Conservation (phyloP, 2,113 vertebrate species). For the Leuciscus idus region DNA sequence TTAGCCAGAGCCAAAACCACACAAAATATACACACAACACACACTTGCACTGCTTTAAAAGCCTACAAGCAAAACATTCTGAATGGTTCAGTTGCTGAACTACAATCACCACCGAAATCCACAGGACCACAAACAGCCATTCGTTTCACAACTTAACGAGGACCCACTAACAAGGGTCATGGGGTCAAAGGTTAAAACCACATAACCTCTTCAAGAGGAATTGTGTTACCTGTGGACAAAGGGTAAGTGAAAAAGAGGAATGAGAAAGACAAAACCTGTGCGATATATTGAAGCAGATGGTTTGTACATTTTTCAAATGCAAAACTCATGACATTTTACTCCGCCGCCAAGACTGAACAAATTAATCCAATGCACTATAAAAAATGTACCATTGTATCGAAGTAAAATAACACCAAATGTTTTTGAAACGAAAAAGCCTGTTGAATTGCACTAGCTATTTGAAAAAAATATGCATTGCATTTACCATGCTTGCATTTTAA, state of each 20-base stretch:
- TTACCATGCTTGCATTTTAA: no score
- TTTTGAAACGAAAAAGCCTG: no score
- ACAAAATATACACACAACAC: slow-evolving; percentile 55
- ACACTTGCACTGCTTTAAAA: slow-evolving; percentile 17
- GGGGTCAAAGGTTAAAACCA: slow-evolving; percentile 75
- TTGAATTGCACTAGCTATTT: no score
- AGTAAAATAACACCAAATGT: no score
- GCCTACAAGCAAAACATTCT: slow-evolving; percentile 30
- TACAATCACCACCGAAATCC: slow-evolving; percentile 17
- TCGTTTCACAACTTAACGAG: slow-evolving; percentile 64
- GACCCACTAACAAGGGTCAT: slow-evolving; percentile 70
- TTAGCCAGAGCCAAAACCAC: slow-evolving; percentile 67
- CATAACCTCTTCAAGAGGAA: slow-evolving; percentile 73
- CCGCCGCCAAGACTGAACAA: background rate
- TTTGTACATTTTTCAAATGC: background rate
- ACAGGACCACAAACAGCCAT: slow-evolving; percentile 66
- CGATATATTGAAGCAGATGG: slow-evolving; percentile 19
- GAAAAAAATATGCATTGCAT: no score
- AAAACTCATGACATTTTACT: background rate
- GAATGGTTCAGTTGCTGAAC: background rate
- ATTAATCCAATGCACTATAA: background rate
- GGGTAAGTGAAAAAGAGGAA: slow-evolving; percentile 1
- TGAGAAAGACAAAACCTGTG: slow-evolving; percentile 16
- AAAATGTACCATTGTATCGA: background rate
- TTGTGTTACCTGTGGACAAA: slow-evolving; percentile 68